Base-by-base conservation (phyloP, 2,797 vertebrate genomes). In the Loriculus beryllinus region DNA sequence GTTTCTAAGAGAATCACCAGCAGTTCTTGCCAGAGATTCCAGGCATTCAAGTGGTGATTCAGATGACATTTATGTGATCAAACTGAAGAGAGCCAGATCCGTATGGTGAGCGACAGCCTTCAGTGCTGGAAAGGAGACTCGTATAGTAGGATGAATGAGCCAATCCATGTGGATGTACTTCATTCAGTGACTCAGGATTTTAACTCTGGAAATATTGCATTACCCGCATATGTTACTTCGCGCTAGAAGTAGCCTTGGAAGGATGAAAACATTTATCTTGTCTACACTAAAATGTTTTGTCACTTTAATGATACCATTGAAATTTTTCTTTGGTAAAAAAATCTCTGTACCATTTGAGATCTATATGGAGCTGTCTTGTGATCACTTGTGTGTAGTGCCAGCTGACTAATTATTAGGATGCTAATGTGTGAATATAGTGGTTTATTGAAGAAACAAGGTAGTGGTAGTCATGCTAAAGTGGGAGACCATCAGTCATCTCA, bases 1-100 rank as follows among this genome's bases (percentile, higher is more conserved):
- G 47, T 86, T 93, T 91, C 82, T 72, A 81, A 86, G 79, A 79
- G 62, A 94, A 69, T 42, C 72, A 90, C 25, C 20, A 80, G 51
- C 62, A 78, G 52, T 6, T 48, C 76, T 90, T 84, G 77, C 51
- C 88, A 86, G 72, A 84, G 75, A 85, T 76, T 91, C 62, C 74
- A 76, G 89, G 39, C 18, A 0, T 48, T 86, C 0, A 2, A 65
- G 28, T 7, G 43, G 65, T 88, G 85, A 88, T 88, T 93, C 80
- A 92, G 47, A 74, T 0, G 5, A 47, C 29, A 23, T 90, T 86
- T 84, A 14, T 65, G 49, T 54, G 80, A 71, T 69, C n/a, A 35
- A 45, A 22, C 29, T 72, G 88, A 72, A 70, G 57, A 78, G 8
- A 82, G 59, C 25, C 63, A 91, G 72, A 88, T 78, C 54, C 35